Evolutionary conservation across 2,888 invertebrate genomes (phyloP).

Genomic region (Stomorhina lunata): DNA sequence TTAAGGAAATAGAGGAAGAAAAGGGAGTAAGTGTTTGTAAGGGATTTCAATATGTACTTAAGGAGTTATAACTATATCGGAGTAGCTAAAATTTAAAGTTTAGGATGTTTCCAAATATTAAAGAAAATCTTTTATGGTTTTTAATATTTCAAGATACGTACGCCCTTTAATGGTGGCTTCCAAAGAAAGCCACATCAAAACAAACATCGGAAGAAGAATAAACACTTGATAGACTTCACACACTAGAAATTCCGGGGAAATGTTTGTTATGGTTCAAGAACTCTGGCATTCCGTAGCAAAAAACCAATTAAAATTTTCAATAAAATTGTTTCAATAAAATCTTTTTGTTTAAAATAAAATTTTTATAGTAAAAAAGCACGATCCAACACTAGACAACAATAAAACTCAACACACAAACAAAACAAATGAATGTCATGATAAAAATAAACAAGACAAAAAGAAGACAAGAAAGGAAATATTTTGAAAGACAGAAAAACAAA

Average conservation of each 20-base stretch:
- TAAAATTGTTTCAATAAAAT: background rate
- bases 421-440: slow-evolving; percentile 60
- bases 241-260: background rate
- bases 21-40: too few species aligned
- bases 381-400: background rate
- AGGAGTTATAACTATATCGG: too few species aligned
- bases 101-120: background rate
- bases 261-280: slow-evolving; percentile 22
- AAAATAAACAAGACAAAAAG: slow-evolving; percentile 61
- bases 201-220: slow-evolving; percentile 7
- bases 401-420: slow-evolving; percentile 44
- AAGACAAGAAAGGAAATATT: slow-evolving; percentile 12
- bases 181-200: slow-evolving; percentile 40
- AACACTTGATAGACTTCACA: background rate
- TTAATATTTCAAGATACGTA: background rate
- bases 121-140: background rate
- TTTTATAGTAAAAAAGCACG: background rate
- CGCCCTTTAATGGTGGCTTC: slow-evolving; percentile 29
- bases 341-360: background rate
- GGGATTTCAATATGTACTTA: too few species aligned
- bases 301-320: slow-evolving; percentile 8
- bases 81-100: too few species aligned
- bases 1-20: too few species aligned
- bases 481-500: slow-evolving; percentile 40
- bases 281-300: background rate